Evolutionary conservation across 2,797 vertebrate genomes (phyloP), one percentile per base, ranked within the genome.

Genomic region (Cuculus canorus): DNA sequence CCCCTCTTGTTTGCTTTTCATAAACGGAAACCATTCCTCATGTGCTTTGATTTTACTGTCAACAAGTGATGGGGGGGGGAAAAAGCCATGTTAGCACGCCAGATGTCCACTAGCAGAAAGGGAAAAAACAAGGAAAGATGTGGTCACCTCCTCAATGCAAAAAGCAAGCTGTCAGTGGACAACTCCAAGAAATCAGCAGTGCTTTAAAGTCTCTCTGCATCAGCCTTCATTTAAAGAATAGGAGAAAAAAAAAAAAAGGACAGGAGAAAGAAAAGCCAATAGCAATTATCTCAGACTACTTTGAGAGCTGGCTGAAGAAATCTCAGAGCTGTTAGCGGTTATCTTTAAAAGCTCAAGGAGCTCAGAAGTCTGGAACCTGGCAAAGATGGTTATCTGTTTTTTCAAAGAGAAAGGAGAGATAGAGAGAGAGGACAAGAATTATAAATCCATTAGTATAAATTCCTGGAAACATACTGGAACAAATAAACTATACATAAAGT

Each of bases 311-410:
- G 73, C 54, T 88, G 65, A 64, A 82, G 59, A 76, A 56, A 65
- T 65, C 83, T 47, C 57, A 64, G 77, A 79, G 90, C 92, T 84
- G 61, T 94, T 86, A 94, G 88, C 39, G 81, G 77, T 90, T 65
- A 69, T 21, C 17, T 72, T 90, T 94, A 90, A 96, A 89, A 95
- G 91, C 95, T 87, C 43, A 72, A 52, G 33, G 5, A 86, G 63
- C 33, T 52, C 12, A 41, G 24, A 71, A 45, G 32, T n/a, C 61
- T 0, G 2, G 63, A 84, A 91, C 47, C 43, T 68, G 72, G 47
- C 48, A 72, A 65, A 86, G 77, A 83, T 50, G 19, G 9, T 30
- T 30, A 79, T 61, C 59, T 79, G 23, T 53, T 59, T 61, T 72
- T 70, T 45, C 52, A 65, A 93, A 76, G 54, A 86, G 33, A 94